Percentiles rank a stretch among this genome's conserved stretches.
Evolutionary conservation across 2,113 vertebrate genomes (phyloP).

Genomic region (Uria aalge): DNA sequence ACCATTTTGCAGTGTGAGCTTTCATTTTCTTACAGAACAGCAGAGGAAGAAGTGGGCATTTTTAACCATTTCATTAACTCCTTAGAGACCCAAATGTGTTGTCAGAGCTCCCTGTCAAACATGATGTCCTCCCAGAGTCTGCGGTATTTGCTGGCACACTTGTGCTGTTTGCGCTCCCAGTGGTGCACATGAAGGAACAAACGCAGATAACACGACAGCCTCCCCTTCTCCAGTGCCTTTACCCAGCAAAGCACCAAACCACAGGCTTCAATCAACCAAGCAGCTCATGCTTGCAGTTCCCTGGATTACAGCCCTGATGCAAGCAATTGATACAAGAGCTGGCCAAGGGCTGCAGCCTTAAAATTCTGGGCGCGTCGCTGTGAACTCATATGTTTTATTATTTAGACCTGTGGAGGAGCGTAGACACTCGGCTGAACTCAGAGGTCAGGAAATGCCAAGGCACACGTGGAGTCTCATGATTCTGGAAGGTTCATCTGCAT

Average conservation of each 20-base stretch:
- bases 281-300: neutral
- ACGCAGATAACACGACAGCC: neutral
- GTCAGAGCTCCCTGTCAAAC: neutral
- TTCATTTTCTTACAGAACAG: neutral
- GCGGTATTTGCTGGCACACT: neutral
- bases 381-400: neutral
- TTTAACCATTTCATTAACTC: neutral
- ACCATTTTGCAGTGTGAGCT: neutral
- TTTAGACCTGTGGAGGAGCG: neutral
- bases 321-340: neutral
- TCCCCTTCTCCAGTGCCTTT: neutral
- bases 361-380: neutral
- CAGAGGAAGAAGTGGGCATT: neutral
- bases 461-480: neutral
- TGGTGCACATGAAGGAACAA: accelerated
- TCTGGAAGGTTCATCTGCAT: neutral
- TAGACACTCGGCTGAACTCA: neutral
- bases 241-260: neutral
- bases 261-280: neutral
- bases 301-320: neutral
- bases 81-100: accelerated
- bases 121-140: neutral
- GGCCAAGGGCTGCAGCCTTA: neutral
- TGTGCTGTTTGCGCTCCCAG: neutral
- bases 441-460: neutral